Evolutionary conservation across 2,113 vertebrate species (phyloP).

Genomic region (Psilopsiagon aurifrons): DNA sequence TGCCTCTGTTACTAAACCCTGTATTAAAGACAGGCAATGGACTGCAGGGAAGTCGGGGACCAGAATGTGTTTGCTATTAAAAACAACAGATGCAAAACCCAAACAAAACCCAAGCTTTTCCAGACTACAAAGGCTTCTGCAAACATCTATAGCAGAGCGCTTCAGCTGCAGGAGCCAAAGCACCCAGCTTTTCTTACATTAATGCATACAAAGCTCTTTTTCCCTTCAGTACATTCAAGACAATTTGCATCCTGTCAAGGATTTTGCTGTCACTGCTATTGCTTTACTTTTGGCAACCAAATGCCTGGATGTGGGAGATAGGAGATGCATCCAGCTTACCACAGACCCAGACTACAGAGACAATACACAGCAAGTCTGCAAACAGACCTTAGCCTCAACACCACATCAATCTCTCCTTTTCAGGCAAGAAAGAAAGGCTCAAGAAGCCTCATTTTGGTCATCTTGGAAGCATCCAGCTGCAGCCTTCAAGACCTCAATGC

Average conservation of each 20-base stretch:
- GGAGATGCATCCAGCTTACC: background rate
- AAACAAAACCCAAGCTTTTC: background rate
- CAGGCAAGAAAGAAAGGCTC: background rate
- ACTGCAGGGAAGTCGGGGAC: background rate
- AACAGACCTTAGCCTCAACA: background rate
- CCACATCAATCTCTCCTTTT: background rate
- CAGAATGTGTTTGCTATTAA: background rate
- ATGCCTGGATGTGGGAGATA: background rate
- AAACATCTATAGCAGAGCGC: background rate
- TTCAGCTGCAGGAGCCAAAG: background rate
- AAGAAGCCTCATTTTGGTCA: background rate
- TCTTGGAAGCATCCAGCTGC: background rate
- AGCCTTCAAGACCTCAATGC: background rate
- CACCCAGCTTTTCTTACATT: background rate
- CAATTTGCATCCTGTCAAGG: background rate
- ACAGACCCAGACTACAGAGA: background rate
- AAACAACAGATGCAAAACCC: constrained; percentile 34
- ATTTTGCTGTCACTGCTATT: constrained; percentile 20
- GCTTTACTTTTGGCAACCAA: background rate
- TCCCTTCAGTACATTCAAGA: background rate
- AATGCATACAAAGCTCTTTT: constrained; percentile 19
- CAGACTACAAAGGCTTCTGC: background rate
- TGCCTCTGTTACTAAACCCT: background rate
- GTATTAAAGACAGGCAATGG: background rate
- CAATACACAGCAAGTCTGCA: accelerated